Evolutionary conservation across 2,113 vertebrate genomes (phyloP), one percentile per base, ranked within the genome.

Genomic region (Limnothrissa miodon): DNA sequence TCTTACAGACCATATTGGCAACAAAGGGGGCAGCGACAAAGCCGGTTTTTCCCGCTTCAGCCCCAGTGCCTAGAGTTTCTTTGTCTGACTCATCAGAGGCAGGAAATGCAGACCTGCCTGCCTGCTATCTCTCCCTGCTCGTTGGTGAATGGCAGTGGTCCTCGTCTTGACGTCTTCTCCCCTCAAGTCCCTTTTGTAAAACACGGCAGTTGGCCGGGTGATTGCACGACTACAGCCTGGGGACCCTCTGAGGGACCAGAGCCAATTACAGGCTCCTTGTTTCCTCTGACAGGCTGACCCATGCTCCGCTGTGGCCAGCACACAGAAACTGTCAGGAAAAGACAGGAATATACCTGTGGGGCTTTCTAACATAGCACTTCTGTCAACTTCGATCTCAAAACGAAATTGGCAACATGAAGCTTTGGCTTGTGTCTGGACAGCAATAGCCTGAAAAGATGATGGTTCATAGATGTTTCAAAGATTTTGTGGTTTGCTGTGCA

Each of bases 261-360:
- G 81, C 81, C 62, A 82, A 82, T 82, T 82, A 82, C 10, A n/a
- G 59, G 15, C n/a, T 70, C 19, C 11, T n/a, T 15, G 21, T 9
- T n/a, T n/a, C 39, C 9, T 4, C 10, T 74, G 59, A 45, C 44
- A 48, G 81, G 21, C 62, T 74, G 59, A 82, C 81, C 81, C 17
- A 10, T 11, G 48, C 46, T 46, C 79, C 5, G 9, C 42, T 74
- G 56, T 19, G 11, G 42, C 2, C 4, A 19, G 23, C 44, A 19
- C 15, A 39, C 66, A 74, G 25, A 74, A 9, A 3, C 62, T 33
- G 25, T 66, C 66, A 39, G 66, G 36, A 4, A 36, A 36, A 74
- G 66, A 74, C 66, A 36, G 66, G 66, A 19, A 25, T 29, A 70
- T 74, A 42, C 45, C 45, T 45, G n/a, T 39, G n/a, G 25, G 81